Conservation (phyloP, 2,888 invertebrate species). For the Abscondita cerata region DNA sequence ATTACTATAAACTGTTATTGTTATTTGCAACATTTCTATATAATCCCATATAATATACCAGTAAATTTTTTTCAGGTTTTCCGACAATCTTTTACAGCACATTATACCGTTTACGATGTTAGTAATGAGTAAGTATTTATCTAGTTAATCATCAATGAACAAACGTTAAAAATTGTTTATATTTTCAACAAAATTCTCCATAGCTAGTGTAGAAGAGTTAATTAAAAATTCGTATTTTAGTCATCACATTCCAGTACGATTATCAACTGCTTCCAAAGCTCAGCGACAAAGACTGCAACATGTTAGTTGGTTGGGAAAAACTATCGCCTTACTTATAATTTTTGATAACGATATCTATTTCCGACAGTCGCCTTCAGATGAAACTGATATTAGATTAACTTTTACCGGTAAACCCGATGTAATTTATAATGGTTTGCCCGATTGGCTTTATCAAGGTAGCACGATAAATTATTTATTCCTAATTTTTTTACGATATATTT, state of each 20-base stretch:
- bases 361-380: conserved; percentile 74
- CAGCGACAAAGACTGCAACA: conserved; percentile 80
- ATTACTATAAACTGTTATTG: no score
- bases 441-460: conserved; percentile 95
- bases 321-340: conserved; percentile 79
- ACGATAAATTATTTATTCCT: background rate
- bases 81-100: conserved; percentile 84
- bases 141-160: background rate
- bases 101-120: conserved; percentile 91
- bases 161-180: background rate
- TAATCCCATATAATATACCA: no score
- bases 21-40: no score
- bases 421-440: conserved; percentile 92
- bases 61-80: conserved; percentile 80
- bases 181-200: no score
- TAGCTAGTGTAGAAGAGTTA: background rate
- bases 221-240: conserved; percentile 55
- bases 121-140: conserved; percentile 80
- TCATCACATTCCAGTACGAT: conserved; percentile 85
- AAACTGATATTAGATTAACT: conserved; percentile 74
- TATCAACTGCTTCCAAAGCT: conserved; percentile 75
- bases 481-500: no score
- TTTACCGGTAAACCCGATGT: conserved; percentile 78
- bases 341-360: conserved; percentile 91
- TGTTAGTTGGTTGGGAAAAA: conserved; percentile 82